These are phyloP conservation scores for Pecten maximus DNA, from an alignment of 2,888 invertebrate species.

Conservation along the genomic window DNA sequence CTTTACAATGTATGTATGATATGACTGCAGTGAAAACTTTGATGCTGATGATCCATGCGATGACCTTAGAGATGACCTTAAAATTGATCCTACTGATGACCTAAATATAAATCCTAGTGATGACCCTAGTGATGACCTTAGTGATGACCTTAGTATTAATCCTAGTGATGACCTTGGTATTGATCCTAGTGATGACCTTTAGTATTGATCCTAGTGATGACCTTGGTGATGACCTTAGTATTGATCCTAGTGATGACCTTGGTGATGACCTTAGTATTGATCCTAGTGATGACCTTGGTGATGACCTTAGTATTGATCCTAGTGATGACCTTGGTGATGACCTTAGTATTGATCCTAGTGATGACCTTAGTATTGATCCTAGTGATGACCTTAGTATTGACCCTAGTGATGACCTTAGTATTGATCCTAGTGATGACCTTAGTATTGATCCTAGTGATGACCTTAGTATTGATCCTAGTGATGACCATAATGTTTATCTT, in stretches of 20 bases:
- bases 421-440: background rate
- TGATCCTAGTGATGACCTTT: background rate
- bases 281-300: no score
- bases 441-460: background rate
- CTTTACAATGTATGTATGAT: no score
- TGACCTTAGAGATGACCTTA: background rate
- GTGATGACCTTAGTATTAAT: background rate
- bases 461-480: background rate
- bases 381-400: background rate
- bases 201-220: background rate
- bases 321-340: background rate
- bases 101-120: no score
- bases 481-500: background rate
- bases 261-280: no score
- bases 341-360: background rate
- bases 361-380: no score
- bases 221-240: background rate
- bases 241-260: no score
- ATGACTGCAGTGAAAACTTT: background rate
- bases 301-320: no score
- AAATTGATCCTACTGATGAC: background rate
- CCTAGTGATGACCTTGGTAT: background rate
- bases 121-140: background rate
- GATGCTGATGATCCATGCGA: background rate
- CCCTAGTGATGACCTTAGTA: background rate